phyloP scores from a whole-genome alignment of 2,797 vertebrate genomes.

The Eulemur mongoz region DNA sequence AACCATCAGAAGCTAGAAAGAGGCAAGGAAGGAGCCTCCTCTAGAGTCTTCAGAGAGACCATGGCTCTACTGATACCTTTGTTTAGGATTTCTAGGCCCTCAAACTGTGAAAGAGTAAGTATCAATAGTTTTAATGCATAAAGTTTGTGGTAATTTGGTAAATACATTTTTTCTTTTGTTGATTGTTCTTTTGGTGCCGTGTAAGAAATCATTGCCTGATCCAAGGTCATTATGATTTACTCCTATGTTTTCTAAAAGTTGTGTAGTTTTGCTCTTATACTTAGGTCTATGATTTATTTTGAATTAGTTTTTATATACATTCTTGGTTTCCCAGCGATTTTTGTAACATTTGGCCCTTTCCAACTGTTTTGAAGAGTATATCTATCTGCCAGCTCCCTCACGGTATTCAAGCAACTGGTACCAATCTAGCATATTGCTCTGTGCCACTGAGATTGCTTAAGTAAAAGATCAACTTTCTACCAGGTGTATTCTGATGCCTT shows the following conservation, averaged over 20 bases:
- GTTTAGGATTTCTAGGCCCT: not conserved
- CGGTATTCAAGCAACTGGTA: not conserved
- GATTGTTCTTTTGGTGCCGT: not conserved
- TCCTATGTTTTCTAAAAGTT: not conserved
- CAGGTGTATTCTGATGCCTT: not conserved
- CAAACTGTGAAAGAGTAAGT: not conserved
- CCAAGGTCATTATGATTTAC: not conserved
- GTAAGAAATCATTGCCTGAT: not conserved
- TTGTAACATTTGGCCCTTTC: not conserved
- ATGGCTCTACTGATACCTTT: not conserved
- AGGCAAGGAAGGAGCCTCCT: not conserved
- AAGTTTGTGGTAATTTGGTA: not conserved
- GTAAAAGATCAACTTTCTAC: not conserved
- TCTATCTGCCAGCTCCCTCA: not conserved
- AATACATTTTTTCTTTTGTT: not conserved
- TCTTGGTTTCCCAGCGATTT: not conserved
- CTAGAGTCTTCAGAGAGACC: not conserved
- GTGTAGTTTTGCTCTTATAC: not conserved
- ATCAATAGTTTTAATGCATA: not conserved
- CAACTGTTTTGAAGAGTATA: not conserved
- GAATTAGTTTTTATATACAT: not conserved
- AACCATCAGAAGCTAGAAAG: not conserved
- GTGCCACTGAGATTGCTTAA: not conserved
- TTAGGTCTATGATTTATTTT: not conserved
- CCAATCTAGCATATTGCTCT: not conserved